A percentile compares a stretch with the other conserved stretches of the same genome.
Conservation (phyloP, 2,797 vertebrate genomes). For the Ibycter americanus region DNA sequence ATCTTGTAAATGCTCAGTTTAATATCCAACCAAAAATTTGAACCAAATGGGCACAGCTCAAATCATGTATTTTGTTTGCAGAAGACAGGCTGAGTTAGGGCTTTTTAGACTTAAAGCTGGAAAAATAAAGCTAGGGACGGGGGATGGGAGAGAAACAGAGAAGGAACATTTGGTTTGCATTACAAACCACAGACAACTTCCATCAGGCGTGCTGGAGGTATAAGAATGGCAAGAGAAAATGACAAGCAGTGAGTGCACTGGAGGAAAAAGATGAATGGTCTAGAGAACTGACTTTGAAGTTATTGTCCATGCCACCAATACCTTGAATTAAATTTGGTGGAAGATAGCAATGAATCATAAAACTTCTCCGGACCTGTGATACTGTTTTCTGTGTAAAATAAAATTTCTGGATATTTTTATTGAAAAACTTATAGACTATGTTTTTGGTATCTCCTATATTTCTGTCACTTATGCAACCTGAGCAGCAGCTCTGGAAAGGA, state of each 20-base stretch:
- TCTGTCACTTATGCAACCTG: constrained; percentile 21
- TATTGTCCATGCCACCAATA: constrained; percentile 15
- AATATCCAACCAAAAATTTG: constrained; percentile 47
- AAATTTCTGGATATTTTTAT: constrained; percentile 8
- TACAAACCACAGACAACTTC: constrained; percentile 66
- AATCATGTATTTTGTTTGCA: constrained; percentile 31
- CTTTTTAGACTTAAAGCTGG: constrained; percentile 36
- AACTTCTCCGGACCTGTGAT: not conserved
- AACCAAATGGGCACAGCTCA: constrained; percentile 51
- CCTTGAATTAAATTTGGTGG: not conserved
- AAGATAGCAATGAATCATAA: constrained; percentile 1
- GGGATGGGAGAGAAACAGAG: not conserved
- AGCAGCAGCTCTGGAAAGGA: constrained; percentile 28
- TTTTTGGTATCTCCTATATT: constrained; percentile 5
- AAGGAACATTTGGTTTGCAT: constrained; percentile 59
- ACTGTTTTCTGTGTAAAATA: not conserved
- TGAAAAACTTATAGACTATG: not conserved
- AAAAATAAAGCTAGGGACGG: constrained; percentile 48
- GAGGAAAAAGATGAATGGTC: not conserved
- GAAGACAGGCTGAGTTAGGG: constrained; percentile 4
- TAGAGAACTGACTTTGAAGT: not conserved
- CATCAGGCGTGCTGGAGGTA: constrained; percentile 25
- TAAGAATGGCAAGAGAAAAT: constrained; percentile 49
- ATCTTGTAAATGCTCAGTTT: constrained; percentile 14
- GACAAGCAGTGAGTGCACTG: not conserved